Evolutionary conservation across 2,888 invertebrate genomes (phyloP).

Genomic region (Polymixis flavicincta): DNA sequence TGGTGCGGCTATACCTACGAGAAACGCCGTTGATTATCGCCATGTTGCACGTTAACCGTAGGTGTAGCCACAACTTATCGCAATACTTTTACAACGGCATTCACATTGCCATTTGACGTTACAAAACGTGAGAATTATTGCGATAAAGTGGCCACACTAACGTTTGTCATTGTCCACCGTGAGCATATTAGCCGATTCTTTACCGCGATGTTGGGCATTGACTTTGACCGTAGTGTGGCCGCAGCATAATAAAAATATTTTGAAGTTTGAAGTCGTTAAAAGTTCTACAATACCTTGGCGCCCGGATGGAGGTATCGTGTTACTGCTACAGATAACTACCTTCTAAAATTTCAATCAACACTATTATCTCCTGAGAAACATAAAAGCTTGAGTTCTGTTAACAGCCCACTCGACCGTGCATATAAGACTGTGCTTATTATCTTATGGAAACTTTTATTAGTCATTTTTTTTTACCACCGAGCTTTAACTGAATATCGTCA

Average conservation of each 20-base stretch:
- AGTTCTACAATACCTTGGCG: neutral
- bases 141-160: too few species aligned
- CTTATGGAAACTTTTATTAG: conserved; percentile 31
- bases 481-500: conserved; percentile 29
- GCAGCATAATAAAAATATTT: conserved; percentile 5
- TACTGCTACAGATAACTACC: conserved; percentile 20
- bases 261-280: conserved; percentile 15
- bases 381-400: conserved; percentile 26
- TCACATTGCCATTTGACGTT: too few species aligned
- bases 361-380: conserved; percentile 20
- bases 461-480: conserved; percentile 19
- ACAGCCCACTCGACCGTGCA: conserved; percentile 26
- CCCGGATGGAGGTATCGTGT: conserved; percentile 22
- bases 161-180: too few species aligned
- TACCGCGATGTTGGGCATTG: too few species aligned
- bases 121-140: too few species aligned
- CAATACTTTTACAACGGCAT: too few species aligned
- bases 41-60: too few species aligned
- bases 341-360: conserved; percentile 33
- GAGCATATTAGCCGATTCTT: too few species aligned
- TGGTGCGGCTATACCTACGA: too few species aligned
- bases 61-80: too few species aligned
- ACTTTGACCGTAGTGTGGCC: too few species aligned
- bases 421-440: conserved; percentile 38
- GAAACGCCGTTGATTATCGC: too few species aligned